Evolutionary conservation across 1,140 invertebrate species (phyloP).

Genomic region (Hydropsyche tenuis): DNA sequence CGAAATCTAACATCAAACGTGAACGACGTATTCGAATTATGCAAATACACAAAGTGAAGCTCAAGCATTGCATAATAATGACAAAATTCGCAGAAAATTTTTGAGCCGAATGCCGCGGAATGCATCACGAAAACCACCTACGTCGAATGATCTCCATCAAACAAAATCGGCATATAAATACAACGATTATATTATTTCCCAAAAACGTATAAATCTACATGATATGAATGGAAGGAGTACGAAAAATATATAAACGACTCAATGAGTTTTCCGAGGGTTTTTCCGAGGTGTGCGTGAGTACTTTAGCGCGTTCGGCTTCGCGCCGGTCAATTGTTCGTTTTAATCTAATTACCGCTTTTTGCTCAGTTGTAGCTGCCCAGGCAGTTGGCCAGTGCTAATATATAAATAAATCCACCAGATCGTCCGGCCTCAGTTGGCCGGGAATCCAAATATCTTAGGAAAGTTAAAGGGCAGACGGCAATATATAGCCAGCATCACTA

Average conservation of each 20-base stretch:
- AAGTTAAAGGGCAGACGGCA: conserved; percentile 44
- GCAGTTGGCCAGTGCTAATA: conserved; percentile 41
- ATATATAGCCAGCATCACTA: conserved; percentile 36
- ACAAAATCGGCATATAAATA: neutral
- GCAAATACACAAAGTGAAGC: neutral
- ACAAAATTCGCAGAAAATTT: conserved; percentile 1
- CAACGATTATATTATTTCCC: neutral
- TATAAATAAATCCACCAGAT: conserved; percentile 44
- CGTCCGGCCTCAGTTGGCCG: conserved; percentile 42
- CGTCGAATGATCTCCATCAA: neutral
- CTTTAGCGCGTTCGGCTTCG: neutral
- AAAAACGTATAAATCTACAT: too few species aligned
- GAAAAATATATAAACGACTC: too few species aligned
- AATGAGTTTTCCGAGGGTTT: too few species aligned
- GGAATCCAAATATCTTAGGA: conserved; percentile 44
- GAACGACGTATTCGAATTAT: neutral
- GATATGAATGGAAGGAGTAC: too few species aligned
- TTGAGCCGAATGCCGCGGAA: neutral
- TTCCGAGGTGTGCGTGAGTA: neutral
- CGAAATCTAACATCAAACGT: neutral
- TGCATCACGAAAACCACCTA: conserved; percentile 10
- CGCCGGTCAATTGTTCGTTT: conserved; percentile 36
- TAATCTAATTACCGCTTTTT: conserved; percentile 39
- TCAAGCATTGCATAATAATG: conserved; percentile 1
- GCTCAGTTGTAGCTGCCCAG: conserved; percentile 36